Conservation (phyloP, 1,140 invertebrate genomes). For the Globodera rostochiensis region DNA sequence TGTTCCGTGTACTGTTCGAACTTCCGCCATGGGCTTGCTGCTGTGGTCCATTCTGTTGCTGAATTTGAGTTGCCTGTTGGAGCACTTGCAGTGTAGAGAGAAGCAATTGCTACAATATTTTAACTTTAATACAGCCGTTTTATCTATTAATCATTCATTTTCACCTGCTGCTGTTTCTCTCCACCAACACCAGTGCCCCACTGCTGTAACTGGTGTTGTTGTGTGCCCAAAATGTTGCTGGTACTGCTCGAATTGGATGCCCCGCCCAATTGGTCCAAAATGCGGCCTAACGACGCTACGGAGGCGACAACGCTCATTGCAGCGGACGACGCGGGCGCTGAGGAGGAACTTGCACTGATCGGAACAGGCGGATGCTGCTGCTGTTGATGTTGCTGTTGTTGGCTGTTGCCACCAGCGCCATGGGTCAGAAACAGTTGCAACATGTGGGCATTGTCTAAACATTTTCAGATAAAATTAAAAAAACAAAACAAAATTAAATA, state of each 20-base stretch:
- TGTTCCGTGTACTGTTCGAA: slow-evolving; percentile 28
- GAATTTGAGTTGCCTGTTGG: slow-evolving; percentile 25
- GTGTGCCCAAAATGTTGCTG: background rate
- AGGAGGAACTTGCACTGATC: slow-evolving; percentile 5
- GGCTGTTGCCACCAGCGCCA: background rate
- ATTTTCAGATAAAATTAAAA: background rate
- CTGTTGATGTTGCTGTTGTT: background rate
- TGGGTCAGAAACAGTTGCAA: slow-evolving; percentile 27
- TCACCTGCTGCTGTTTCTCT: background rate
- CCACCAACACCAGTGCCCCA: background rate
- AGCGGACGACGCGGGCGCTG: background rate
- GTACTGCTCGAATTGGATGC: background rate
- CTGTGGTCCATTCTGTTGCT: slow-evolving; percentile 15
- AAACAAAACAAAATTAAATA: too few species aligned
- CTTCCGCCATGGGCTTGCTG: slow-evolving; percentile 14
- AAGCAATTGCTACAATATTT: slow-evolving; percentile 8
- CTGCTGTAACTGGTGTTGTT: background rate
- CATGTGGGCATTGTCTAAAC: slow-evolving; percentile 24
- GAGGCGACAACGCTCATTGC: background rate
- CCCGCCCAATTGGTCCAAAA: background rate
- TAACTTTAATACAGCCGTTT: background rate
- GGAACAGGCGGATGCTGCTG: slow-evolving; percentile 21
- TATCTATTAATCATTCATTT: too few species aligned
- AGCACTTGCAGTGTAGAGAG: slow-evolving; percentile 24
- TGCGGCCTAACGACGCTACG: background rate